Evolutionary conservation across 2,113 vertebrate genomes (phyloP).

Genomic region (Anguilla rostrata): DNA sequence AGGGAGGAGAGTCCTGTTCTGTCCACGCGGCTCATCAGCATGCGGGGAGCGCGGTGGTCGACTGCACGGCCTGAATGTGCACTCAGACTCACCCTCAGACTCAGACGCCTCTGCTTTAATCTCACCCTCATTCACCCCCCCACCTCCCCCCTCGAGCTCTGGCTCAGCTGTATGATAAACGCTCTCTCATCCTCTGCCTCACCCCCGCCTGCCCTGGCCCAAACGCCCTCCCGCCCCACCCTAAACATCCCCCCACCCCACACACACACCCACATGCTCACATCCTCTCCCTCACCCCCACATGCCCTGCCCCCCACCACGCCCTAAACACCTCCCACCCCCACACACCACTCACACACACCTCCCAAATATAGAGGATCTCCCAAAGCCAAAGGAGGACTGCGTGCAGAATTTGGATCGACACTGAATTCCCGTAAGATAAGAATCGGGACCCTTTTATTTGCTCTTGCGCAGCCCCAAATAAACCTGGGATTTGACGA

Average conservation of each 20-base stretch:
- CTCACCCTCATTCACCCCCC: conserved; percentile 61
- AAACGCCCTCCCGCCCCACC: conserved; percentile 55
- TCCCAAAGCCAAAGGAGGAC: not conserved
- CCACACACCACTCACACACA: not conserved
- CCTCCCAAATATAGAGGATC: not conserved
- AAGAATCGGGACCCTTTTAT: not conserved
- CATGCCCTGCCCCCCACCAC: too few relatives aligned
- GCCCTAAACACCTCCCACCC: too few relatives aligned
- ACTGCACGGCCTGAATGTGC: conserved; percentile 83
- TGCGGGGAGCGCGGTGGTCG: conserved; percentile 78
- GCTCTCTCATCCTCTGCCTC: conserved; percentile 65
- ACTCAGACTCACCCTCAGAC: too few relatives aligned
- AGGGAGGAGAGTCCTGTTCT: conserved; percentile 44
- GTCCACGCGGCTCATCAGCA: conserved; percentile 75
- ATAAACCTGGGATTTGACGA: not conserved
- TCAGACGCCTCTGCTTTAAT: conserved; percentile 81
- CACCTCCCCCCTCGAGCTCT: conserved; percentile 68
- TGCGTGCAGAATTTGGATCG: not conserved
- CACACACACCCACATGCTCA: conserved; percentile 66
- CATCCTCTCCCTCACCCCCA: conserved; percentile 50
- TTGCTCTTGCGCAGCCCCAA: not conserved
- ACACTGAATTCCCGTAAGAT: not conserved
- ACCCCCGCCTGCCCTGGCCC: not conserved
- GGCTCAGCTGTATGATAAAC: conserved; percentile 89
- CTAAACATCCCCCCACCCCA: conserved; percentile 40